phyloP scores from a whole-genome alignment of 2,888 invertebrate genomes.

The Lathronympha strigana region DNA sequence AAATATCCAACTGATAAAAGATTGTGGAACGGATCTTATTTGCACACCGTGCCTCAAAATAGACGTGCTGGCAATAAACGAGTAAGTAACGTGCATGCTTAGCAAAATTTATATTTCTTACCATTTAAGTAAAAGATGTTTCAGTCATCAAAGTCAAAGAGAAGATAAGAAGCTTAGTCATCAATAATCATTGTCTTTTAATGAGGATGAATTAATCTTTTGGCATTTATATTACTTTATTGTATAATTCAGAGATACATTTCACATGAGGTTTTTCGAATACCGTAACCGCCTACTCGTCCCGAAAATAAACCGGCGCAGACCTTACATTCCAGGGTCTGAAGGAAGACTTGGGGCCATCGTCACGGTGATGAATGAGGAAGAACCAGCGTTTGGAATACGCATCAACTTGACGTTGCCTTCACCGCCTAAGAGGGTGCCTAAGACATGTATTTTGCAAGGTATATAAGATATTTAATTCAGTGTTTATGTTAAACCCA shows the following conservation, averaged over 20 bases:
- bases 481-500: no score
- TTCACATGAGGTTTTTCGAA: not conserved
- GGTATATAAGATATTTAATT: slow-evolving; percentile 2
- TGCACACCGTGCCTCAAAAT: slow-evolving; percentile 79
- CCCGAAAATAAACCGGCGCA: slow-evolving; percentile 47
- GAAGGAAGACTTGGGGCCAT: slow-evolving; percentile 61
- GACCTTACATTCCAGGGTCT: slow-evolving; percentile 69
- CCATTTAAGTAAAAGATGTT: no score
- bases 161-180: no score
- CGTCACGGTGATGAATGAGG: slow-evolving; percentile 63
- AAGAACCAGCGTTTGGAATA: slow-evolving; percentile 73
- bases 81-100: slow-evolving; percentile 55
- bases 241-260: no score
- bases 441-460: slow-evolving; percentile 61
- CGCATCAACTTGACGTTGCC: slow-evolving; percentile 64
- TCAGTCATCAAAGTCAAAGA: no score
- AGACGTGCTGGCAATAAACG: slow-evolving; percentile 59
- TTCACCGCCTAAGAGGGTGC: slow-evolving; percentile 64
- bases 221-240: no score
- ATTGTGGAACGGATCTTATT: slow-evolving; percentile 81
- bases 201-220: no score
- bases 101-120: no score
- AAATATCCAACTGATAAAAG: slow-evolving; percentile 70
- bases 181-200: not conserved
- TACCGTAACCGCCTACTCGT: not conserved